Percentiles rank a stretch among this genome's conserved stretches.
Evolutionary conservation across 2,888 invertebrate genomes (phyloP).

Genomic region (Lithophane semibrunnea): DNA sequence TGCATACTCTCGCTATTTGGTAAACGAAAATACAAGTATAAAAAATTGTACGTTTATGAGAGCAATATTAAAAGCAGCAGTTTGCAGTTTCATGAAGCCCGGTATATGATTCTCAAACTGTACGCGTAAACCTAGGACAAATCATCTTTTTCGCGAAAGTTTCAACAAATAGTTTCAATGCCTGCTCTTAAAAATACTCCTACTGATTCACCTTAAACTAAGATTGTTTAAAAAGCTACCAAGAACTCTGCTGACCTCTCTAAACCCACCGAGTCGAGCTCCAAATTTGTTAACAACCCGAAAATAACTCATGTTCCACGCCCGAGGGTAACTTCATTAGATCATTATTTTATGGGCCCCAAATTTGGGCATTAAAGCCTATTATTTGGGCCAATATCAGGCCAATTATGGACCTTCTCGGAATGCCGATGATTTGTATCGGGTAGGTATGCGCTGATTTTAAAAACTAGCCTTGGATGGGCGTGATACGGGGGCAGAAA

Average conservation of each 20-base stretch:
- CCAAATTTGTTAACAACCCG: conserved; percentile 70
- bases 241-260: conserved; percentile 33
- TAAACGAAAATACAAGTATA: background rate
- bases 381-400: conserved; percentile 83
- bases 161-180: background rate
- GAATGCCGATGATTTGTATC: conserved; percentile 68
- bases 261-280: conserved; percentile 37
- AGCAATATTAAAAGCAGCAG: background rate
- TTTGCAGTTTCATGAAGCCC: background rate
- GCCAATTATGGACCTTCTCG: conserved; percentile 73
- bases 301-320: conserved; percentile 55
- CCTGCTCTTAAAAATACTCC: background rate
- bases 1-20: no score
- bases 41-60: background rate
- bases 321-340: conserved; percentile 72
- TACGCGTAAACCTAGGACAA: background rate
- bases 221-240: background rate
- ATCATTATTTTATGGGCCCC: conserved; percentile 88
- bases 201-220: background rate
- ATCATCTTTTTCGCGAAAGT: no score
- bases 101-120: background rate
- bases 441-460: conserved; percentile 52
- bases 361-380: conserved; percentile 83
- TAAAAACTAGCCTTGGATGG: conserved; percentile 44
- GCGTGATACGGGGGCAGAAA: conserved; percentile 63